Evolutionary conservation across 2,797 vertebrate species (phyloP), one percentile per base, ranked within the genome.

Genomic region (Enoplosus armatus): DNA sequence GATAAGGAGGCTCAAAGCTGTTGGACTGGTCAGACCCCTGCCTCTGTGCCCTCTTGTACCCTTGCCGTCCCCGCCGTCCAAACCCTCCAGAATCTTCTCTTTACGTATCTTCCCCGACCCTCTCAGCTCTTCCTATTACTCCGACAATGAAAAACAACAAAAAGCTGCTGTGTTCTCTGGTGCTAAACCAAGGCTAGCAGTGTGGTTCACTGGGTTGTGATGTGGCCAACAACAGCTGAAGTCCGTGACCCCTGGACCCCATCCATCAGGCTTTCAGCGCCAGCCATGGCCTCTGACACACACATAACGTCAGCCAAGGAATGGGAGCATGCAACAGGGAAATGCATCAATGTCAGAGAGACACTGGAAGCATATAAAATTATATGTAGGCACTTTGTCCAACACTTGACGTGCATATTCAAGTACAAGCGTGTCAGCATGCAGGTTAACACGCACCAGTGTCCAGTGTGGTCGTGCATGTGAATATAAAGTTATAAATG

Each of bases 201-300:
- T 12, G 58, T 35, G 82, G 60, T 80, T 85, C 75, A 27, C 65
- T 3, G 83, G 39, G 58, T 60, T 87, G 84, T 22, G 83, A 75
- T 80, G 88, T 50, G 79, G 69, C 90, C 89, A 75, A 72, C 84
- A 90, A 92, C 93, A 93, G 93, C 90, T 92, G 93, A 94, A 86
- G 89, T 87, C 89, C 83, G 14, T 90, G 92, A 92, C 89, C 91
- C 66, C 80, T 87, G 83, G 88, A 85, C 85, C 76, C 69, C 90
- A 86, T 91, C 92, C 91, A 89, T 92, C 93, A 92, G 88, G 71
- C 88, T 93, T 87, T 92, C 91, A 91, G 79, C 92, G 71, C 79
- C 85, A 47, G 76, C 83, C 79, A 29, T 77, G 89, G 81, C 82
- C 87, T 85, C 86, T 83, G 85, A 90, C 89, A 91, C 76, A 77